These are phyloP conservation scores for Anoncus sp. DNA, from an alignment of 2,888 invertebrate species.

Conservation along the genomic window DNA sequence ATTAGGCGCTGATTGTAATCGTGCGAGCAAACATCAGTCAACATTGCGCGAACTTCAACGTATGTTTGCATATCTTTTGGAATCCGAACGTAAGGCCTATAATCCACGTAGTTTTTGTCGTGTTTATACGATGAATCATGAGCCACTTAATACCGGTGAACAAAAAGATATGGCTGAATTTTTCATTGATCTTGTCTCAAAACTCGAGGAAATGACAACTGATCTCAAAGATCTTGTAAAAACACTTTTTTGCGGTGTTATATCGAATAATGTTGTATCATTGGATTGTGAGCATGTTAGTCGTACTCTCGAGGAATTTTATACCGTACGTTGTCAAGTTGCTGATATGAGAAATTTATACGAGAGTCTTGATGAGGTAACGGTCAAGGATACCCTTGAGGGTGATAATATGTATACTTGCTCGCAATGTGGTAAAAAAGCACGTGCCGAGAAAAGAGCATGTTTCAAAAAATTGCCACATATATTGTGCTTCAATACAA, in stretches of 20 bases:
- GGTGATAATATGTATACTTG: conserved; percentile 99
- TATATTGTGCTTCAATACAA: conserved; percentile 97
- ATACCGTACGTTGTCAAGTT: conserved; percentile 98
- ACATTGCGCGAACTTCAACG: conserved; percentile 95
- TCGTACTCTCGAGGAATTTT: conserved; percentile 97
- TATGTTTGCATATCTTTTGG: conserved; percentile 97
- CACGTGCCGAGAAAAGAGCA: conserved; percentile 97
- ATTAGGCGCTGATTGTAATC: conserved; percentile 89
- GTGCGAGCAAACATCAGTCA: conserved; percentile 90
- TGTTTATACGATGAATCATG: conserved; percentile 98
- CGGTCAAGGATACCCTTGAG: conserved; percentile 97
- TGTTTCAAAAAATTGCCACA: conserved; percentile 97
- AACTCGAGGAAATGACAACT: conserved; percentile 97
- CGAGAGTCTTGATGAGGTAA: conserved; percentile 98
- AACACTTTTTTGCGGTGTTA: conserved; percentile 95
- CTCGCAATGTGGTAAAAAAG: conserved; percentile 97
- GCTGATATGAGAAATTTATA: conserved; percentile 98
- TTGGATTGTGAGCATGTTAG: conserved; percentile 98
- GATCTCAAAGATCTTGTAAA: conserved; percentile 95
- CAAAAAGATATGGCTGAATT: conserved; percentile 99
- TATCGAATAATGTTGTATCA: conserved; percentile 98
- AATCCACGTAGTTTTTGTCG: conserved; percentile 98
- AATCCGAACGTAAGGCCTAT: conserved; percentile 97
- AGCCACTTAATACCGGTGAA: conserved; percentile 97
- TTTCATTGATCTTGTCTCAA: conserved; percentile 98